phyloP scores from a whole-genome alignment of 1,140 invertebrate genomes.

The Macrobrachium rosenbergii region DNA sequence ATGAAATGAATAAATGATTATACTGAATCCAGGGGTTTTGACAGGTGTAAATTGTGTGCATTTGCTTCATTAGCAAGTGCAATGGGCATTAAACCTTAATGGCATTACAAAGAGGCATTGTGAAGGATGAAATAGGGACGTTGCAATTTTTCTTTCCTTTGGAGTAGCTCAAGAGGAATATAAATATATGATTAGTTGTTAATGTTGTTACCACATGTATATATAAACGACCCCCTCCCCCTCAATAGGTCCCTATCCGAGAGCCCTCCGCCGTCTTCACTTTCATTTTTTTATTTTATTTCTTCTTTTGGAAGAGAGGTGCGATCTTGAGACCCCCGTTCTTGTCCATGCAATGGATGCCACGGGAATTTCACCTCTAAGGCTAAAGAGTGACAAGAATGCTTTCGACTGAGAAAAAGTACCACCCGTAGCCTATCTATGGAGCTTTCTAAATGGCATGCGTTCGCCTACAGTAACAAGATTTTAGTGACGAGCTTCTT shows the following conservation, averaged over 20 bases:
- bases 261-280: not conserved
- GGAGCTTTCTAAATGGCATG: conserved; percentile 33
- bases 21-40: too few species aligned
- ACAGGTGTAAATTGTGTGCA: not conserved
- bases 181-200: conserved; percentile 27
- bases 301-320: too few species aligned
- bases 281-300: too few species aligned
- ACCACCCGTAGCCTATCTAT: not conserved
- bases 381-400: too few species aligned
- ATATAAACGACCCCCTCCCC: conserved; percentile 31
- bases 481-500: conserved; percentile 20
- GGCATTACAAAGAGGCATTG: conserved; percentile 38
- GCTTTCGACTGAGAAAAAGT: too few species aligned
- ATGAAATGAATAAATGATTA: too few species aligned
- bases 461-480: conserved; percentile 27
- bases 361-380: too few species aligned
- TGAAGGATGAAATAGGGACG: conserved; percentile 14
- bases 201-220: conserved; percentile 58
- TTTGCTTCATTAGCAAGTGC: not conserved
- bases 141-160: conserved; percentile 18
- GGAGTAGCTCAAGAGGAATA: conserved; percentile 20
- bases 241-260: conserved; percentile 10
- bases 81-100: conserved; percentile 36
- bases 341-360: too few species aligned
- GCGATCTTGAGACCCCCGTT: too few species aligned